phyloP scores from a whole-genome alignment of 2,797 vertebrate genomes.

The Enteromius viviparus region DNA sequence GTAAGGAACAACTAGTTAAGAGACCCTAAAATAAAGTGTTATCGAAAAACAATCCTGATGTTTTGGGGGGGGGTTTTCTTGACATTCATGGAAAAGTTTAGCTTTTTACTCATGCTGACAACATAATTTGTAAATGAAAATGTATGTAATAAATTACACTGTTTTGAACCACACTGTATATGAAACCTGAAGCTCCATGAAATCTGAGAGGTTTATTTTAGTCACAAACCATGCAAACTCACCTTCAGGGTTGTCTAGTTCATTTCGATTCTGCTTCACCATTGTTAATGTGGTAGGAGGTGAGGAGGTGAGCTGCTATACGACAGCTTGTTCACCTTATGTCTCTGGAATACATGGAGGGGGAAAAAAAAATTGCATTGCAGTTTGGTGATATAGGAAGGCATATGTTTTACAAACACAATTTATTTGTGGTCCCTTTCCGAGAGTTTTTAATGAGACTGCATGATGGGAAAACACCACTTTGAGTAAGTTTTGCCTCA shows the following conservation, averaged over 20 bases:
- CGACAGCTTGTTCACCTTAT: slow-evolving; percentile 60
- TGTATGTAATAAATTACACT: neutral
- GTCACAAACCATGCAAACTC: slow-evolving; percentile 59
- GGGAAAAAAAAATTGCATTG: neutral
- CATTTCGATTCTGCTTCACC: slow-evolving; percentile 65
- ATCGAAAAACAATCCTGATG: no score
- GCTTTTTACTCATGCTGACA: neutral
- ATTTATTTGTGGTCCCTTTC: slow-evolving; percentile 16
- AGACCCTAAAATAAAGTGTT: no score
- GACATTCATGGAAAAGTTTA: neutral
- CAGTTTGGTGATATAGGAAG: neutral
- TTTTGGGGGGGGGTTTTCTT: neutral
- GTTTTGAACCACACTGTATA: neutral
- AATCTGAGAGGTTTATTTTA: slow-evolving; percentile 67
- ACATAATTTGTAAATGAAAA: neutral
- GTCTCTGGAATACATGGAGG: neutral
- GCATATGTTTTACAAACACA: neutral
- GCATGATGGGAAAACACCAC: slow-evolving; percentile 6
- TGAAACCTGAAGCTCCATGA: slow-evolving; percentile 45
- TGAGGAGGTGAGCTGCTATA: slow-evolving; percentile 62
- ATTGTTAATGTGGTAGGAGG: slow-evolving; percentile 52
- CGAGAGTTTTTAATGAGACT: slow-evolving; percentile 12
- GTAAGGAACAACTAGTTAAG: no score
- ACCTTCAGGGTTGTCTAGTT: slow-evolving; percentile 62
- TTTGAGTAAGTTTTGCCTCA: slow-evolving; percentile 1